Percentiles rank a stretch among this genome's conserved stretches.
phyloP scores from a whole-genome alignment of 2,797 vertebrate species.

The Brotula barbata region DNA sequence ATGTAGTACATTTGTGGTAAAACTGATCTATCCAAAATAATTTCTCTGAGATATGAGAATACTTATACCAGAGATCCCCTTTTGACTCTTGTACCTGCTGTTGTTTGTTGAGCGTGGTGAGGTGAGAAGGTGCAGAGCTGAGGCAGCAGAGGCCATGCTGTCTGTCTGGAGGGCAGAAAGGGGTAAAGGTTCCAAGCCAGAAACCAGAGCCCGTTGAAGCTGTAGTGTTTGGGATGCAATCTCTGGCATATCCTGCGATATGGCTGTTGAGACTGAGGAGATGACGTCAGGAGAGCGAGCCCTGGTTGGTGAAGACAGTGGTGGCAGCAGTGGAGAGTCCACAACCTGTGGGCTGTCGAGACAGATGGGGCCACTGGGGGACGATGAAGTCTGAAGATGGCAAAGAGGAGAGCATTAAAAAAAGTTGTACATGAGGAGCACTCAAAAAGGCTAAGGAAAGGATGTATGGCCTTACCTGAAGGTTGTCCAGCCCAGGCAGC shows the following conservation, averaged over 20 bases:
- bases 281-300: slow-evolving; percentile 97
- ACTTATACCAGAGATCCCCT: no score
- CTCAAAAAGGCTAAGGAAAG: neutral
- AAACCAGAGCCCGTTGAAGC: slow-evolving; percentile 63
- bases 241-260: slow-evolving; percentile 96
- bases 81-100: slow-evolving; percentile 63
- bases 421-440: neutral
- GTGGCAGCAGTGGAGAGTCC: slow-evolving; percentile 86
- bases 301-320: slow-evolving; percentile 89
- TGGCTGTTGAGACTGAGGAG: slow-evolving; percentile 94
- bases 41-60: no score
- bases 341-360: slow-evolving; percentile 84
- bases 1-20: neutral
- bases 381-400: slow-evolving; percentile 59
- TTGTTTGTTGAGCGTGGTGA: slow-evolving; percentile 77
- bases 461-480: slow-evolving; percentile 77
- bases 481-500: slow-evolving; percentile 85
- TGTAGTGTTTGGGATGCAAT: slow-evolving; percentile 93
- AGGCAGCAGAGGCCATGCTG: slow-evolving; percentile 95
- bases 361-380: slow-evolving; percentile 76
- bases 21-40: no score
- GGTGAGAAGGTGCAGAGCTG: slow-evolving; percentile 90
- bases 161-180: slow-evolving; percentile 82
- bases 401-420: slow-evolving; percentile 7
- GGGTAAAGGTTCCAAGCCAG: slow-evolving; percentile 59